phyloP scores from a whole-genome alignment of 1,140 invertebrate species.

The Zaprionus inermis region DNA sequence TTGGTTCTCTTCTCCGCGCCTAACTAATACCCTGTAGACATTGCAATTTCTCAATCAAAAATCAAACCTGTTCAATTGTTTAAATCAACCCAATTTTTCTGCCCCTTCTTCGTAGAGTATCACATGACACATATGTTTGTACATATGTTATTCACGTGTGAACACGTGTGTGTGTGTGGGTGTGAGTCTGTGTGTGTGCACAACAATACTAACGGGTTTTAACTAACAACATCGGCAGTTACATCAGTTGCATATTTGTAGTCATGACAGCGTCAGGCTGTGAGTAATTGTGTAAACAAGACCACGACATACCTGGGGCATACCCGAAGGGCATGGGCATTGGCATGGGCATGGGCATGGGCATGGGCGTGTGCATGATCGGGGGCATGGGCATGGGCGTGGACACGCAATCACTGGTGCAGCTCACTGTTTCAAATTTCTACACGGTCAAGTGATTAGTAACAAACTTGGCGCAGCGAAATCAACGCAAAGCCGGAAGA shows the following conservation, averaged over 20 bases:
- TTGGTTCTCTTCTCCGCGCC: background rate
- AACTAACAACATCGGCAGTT: constrained; percentile 59
- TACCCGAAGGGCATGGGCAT: background rate
- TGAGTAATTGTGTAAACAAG: constrained; percentile 78
- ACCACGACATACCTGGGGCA: constrained; percentile 44
- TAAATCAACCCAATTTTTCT: background rate
- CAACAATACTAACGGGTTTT: constrained; percentile 58
- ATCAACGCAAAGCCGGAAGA: constrained; percentile 68
- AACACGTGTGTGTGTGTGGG: constrained; percentile 13
- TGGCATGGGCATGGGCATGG: background rate
- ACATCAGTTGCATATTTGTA: constrained; percentile 44
- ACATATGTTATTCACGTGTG: constrained; percentile 21
- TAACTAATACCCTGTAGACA: background rate
- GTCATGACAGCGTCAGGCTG: constrained; percentile 57
- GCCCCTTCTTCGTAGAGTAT: constrained; percentile 5
- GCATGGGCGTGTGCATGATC: constrained; percentile 41
- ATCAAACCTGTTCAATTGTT: background rate
- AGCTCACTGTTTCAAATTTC: constrained; percentile 69
- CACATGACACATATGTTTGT: constrained; percentile 8
- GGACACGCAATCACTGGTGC: constrained; percentile 67
- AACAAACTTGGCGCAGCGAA: constrained; percentile 75
- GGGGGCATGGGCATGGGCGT: constrained; percentile 20
- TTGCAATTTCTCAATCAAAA: background rate
- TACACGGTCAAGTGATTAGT: constrained; percentile 75
- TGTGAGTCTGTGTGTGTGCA: constrained; percentile 7